A percentile compares a stretch with the other conserved stretches of the same genome.
phyloP scores from a whole-genome alignment of 2,113 vertebrate genomes.

The Notechis scutatus region DNA sequence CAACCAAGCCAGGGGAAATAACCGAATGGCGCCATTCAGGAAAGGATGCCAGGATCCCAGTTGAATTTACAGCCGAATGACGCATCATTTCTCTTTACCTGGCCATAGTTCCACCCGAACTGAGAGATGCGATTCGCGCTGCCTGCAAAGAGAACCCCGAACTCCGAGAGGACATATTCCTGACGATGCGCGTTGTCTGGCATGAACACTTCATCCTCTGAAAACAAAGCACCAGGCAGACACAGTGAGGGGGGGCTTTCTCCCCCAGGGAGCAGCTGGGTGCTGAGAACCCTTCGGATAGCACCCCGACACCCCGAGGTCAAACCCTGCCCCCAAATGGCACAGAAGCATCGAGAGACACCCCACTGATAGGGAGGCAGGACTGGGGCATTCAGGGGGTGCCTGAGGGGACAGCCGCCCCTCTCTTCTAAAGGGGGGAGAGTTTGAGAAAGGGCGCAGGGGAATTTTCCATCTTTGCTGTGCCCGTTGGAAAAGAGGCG shows the following conservation, averaged over 20 bases:
- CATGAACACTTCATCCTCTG: slow-evolving; percentile 83
- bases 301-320: background rate
- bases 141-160: slow-evolving; percentile 79
- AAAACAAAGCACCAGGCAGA: slow-evolving; percentile 23
- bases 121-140: slow-evolving; percentile 56
- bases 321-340: background rate
- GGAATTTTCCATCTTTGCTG: background rate
- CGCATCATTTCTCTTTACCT: slow-evolving; percentile 67
- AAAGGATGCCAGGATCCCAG: background rate
- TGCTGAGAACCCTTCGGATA: background rate
- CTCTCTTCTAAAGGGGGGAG: background rate
- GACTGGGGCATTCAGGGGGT: background rate
- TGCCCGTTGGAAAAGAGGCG: background rate
- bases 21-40: background rate
- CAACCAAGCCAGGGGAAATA: background rate
- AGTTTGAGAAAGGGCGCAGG: background rate
- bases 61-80: background rate
- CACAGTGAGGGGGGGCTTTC: background rate
- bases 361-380: background rate
- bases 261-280: background rate
- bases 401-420: background rate
- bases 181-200: slow-evolving; percentile 57
- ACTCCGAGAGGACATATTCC: slow-evolving; percentile 84
- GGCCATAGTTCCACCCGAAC: slow-evolving; percentile 79
- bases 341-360: background rate